Percentiles rank a stretch among this genome's conserved stretches.
These are phyloP conservation scores for Mesoclemmys tuberculata DNA, from an alignment of 2,113 vertebrate genomes.

Conservation along the genomic window DNA sequence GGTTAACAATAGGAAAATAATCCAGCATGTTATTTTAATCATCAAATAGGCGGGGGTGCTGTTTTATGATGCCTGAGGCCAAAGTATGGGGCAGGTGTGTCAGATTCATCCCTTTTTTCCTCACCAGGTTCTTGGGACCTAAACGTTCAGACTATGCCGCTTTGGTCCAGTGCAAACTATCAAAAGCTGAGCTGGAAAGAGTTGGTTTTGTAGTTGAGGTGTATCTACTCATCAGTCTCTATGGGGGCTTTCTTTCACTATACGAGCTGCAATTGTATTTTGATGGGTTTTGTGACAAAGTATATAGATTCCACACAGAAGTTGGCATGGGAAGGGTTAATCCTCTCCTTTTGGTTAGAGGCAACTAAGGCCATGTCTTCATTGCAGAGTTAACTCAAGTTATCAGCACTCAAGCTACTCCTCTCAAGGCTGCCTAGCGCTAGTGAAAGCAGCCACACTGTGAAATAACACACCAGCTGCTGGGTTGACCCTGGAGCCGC, in stretches of 20 bases:
- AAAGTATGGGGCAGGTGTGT: not conserved
- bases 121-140: not conserved
- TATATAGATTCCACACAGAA: conserved; percentile 52
- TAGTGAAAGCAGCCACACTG: not conserved
- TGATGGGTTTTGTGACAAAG: conserved; percentile 34
- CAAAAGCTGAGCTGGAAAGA: not conserved
- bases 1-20: conserved; percentile 17
- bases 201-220: not conserved
- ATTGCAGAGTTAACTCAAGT: accelerated
- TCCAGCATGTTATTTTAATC: conserved; percentile 32
- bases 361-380: not conserved
- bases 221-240: not conserved
- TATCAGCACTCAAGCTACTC: not conserved
- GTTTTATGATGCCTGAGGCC: not conserved
- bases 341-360: conserved; percentile 19
- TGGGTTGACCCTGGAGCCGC: not conserved
- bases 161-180: not conserved
- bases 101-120: not conserved
- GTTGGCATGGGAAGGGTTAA: not conserved
- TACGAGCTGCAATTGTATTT: not conserved
- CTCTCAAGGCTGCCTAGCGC: not conserved
- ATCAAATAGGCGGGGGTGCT: not conserved
- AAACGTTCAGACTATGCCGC: accelerated
- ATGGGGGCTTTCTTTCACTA: not conserved
- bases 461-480: not conserved